Conservation (phyloP, 1,140 invertebrate species). For the Trichomalopsis sarcophagae region DNA sequence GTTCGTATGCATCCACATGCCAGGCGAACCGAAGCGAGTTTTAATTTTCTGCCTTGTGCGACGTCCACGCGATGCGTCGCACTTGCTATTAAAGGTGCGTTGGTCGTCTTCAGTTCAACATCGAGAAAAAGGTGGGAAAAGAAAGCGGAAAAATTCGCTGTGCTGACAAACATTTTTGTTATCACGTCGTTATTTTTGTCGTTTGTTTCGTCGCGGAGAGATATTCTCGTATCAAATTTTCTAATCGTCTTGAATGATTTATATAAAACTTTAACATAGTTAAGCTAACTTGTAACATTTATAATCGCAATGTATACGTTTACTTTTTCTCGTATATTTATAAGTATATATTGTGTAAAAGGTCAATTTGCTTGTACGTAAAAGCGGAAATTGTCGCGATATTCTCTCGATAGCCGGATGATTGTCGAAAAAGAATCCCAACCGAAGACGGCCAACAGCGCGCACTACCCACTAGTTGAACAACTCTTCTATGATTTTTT, state of each 20-base stretch:
- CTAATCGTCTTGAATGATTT: neutral
- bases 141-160: neutral
- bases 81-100: slow-evolving; percentile 1
- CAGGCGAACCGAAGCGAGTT: slow-evolving; percentile 6
- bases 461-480: slow-evolving; percentile 28
- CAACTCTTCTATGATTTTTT: slow-evolving; percentile 29
- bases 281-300: slow-evolving; percentile 24
- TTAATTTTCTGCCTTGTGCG: slow-evolving; percentile 7
- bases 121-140: neutral
- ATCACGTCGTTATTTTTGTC: neutral
- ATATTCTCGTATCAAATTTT: slow-evolving; percentile 10
- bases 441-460: slow-evolving; percentile 45
- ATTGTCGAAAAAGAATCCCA: slow-evolving; percentile 37
- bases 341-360: slow-evolving; percentile 5
- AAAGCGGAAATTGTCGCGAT: neutral
- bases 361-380: slow-evolving; percentile 8
- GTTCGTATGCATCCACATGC: slow-evolving; percentile 21
- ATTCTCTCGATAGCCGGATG: slow-evolving; percentile 12
- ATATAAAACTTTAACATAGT: slow-evolving; percentile 27
- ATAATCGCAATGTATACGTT: neutral
- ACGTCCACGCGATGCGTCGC: slow-evolving; percentile 1
- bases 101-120: slow-evolving; percentile 38
- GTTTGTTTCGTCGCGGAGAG: neutral
- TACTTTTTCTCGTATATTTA: neutral
- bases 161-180: slow-evolving; percentile 11